These are phyloP conservation scores for Baronia brevicornis DNA, from an alignment of 2,888 invertebrate genomes.

Conservation along the genomic window DNA sequence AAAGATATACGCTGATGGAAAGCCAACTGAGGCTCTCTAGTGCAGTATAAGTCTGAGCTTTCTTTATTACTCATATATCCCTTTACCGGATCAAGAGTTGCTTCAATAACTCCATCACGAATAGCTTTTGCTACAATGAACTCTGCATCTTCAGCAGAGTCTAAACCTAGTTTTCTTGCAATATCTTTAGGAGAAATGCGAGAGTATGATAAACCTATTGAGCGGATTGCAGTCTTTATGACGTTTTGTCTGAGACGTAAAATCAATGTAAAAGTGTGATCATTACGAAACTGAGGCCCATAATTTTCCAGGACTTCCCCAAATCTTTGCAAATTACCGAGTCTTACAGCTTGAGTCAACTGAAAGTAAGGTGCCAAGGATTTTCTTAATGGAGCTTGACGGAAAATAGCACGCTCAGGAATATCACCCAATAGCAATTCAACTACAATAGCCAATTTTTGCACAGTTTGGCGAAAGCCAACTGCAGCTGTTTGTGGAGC, in stretches of 20 bases:
- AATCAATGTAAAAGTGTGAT: constrained; percentile 97
- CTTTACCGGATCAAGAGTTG: constrained; percentile 94
- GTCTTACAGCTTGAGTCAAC: constrained; percentile 95
- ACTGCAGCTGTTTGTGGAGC: constrained; percentile 99
- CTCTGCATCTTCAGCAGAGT: constrained; percentile 98
- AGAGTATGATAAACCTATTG: constrained; percentile 97
- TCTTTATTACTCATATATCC: constrained; percentile 99
- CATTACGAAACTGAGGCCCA: constrained; percentile 92
- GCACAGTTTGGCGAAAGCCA: constrained; percentile 98
- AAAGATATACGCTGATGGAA: constrained; percentile 98
- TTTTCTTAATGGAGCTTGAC: constrained; percentile 91
- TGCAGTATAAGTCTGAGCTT: constrained; percentile 97
- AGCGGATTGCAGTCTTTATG: constrained; percentile 97
- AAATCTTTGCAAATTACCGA: constrained; percentile 95
- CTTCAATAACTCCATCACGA: constrained; percentile 98
- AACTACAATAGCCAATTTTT: constrained; percentile 95
- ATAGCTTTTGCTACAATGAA: constrained; percentile 99
- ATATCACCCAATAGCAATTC: constrained; percentile 97
- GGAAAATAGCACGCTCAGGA: constrained; percentile 96
- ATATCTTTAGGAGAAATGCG: constrained; percentile 96
- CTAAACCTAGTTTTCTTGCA: constrained; percentile 93
- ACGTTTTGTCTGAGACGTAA: constrained; percentile 98
- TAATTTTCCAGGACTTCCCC: constrained; percentile 94
- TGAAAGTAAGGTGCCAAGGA: constrained; percentile 97
- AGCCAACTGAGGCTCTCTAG: constrained; percentile 95